Percentiles rank a stretch among this genome's conserved stretches.
These are phyloP conservation scores for Chrysemys picta DNA, from an alignment of 2,113 vertebrate genomes.

Conservation along the genomic window DNA sequence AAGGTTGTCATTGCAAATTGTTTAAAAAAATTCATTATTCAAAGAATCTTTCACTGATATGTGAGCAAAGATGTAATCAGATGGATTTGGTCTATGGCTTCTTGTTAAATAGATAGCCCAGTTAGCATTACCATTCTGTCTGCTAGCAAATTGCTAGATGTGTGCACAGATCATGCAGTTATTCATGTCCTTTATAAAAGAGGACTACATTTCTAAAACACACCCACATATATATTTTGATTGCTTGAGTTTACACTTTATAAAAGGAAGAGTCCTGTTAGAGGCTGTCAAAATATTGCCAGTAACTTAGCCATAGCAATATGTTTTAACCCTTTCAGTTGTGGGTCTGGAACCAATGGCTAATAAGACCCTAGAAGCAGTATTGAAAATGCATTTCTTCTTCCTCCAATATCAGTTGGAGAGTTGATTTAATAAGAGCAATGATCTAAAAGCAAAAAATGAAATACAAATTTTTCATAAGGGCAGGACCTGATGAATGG, in stretches of 20 bases:
- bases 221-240: not conserved
- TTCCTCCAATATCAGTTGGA: not conserved
- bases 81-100: not conserved
- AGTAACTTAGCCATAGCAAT: not conserved
- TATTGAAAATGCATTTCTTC: rapidly evolving
- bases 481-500: not conserved
- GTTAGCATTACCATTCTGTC: rapidly evolving
- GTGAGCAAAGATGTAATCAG: not conserved
- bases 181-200: not conserved
- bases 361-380: not conserved
- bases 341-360: not conserved
- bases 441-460: not conserved
- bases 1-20: slow-evolving; percentile 42
- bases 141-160: not conserved
- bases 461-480: not conserved
- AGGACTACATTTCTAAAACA: not conserved
- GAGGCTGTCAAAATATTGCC: not conserved
- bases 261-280: not conserved
- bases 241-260: not conserved
- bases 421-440: not conserved
- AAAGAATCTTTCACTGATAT: not conserved
- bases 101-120: not conserved
- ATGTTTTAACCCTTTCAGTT: not conserved
- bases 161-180: rapidly evolving
- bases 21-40: not conserved